Evolutionary conservation across 2,113 vertebrate species (phyloP).

Genomic region (Phocoena phocoena): DNA sequence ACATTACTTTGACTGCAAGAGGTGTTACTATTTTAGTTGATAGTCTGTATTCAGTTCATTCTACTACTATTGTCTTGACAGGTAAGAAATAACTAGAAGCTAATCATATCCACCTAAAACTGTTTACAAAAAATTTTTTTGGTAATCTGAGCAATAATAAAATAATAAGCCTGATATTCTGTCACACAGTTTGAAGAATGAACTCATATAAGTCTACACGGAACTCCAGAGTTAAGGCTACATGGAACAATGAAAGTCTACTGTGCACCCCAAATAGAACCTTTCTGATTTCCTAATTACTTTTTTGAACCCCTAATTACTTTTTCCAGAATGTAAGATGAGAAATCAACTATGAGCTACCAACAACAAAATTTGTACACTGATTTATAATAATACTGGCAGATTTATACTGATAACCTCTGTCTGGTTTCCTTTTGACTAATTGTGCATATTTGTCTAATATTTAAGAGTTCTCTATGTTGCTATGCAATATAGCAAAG

Average conservation of each 20-base stretch:
- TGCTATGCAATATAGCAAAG: not conserved
- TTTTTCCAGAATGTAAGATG: not conserved
- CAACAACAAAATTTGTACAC: not conserved
- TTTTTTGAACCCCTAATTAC: not conserved
- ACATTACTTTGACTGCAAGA: slow-evolving; percentile 83
- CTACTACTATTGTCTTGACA: slow-evolving; percentile 78
- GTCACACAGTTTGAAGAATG: not conserved
- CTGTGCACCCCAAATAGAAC: not conserved
- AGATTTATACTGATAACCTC: not conserved
- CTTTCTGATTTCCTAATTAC: not conserved
- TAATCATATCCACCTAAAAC: not conserved
- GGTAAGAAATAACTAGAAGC: slow-evolving; percentile 73
- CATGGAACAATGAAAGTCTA: not conserved
- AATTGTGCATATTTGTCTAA: not conserved
- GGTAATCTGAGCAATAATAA: not conserved
- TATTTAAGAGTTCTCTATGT: not conserved
- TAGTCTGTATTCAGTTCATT: slow-evolving; percentile 79
- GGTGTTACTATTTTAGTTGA: slow-evolving; percentile 83
- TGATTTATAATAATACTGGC: not conserved
- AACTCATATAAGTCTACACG: not conserved
- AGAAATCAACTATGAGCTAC: not conserved
- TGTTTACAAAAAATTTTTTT: not conserved
- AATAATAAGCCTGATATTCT: not conserved
- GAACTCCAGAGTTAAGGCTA: not conserved
- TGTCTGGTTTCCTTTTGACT: not conserved